Conservation (phyloP, 2,113 vertebrate genomes). For the Pteruthius melanotis region DNA sequence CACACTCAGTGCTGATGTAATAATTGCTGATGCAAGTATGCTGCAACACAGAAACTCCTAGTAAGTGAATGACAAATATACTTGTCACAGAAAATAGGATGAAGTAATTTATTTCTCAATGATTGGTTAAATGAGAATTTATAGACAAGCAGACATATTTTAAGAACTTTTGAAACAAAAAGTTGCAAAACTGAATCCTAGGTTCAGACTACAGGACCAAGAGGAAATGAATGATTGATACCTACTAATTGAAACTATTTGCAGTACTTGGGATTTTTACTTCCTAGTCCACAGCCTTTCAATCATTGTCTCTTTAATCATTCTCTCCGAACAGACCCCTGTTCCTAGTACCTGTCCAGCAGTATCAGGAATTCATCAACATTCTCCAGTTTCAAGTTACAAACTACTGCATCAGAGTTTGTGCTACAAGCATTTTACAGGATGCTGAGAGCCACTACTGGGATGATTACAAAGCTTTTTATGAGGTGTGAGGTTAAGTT, state of each 20-base stretch:
- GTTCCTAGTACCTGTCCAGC: slow-evolving; percentile 83
- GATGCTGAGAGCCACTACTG: slow-evolving; percentile 94
- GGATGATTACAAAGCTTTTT: slow-evolving; percentile 91
- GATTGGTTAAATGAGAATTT: slow-evolving; percentile 64
- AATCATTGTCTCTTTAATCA: slow-evolving; percentile 74
- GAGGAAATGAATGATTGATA: slow-evolving; percentile 81
- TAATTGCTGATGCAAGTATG: slow-evolving; percentile 44
- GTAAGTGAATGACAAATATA: slow-evolving; percentile 52
- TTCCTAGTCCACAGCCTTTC: slow-evolving; percentile 66
- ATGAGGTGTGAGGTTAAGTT: slow-evolving; percentile 84
- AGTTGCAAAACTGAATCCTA: slow-evolving; percentile 48
- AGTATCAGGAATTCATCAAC: slow-evolving; percentile 82
- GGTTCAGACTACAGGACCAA: not conserved
- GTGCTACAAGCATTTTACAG: slow-evolving; percentile 88
- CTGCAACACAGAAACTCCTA: not conserved
- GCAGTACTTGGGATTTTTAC: slow-evolving; percentile 66
- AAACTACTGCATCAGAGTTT: slow-evolving; percentile 87
- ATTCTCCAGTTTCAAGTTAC: slow-evolving; percentile 84
- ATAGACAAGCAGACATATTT: slow-evolving; percentile 68
- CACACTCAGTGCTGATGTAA: slow-evolving; percentile 51
- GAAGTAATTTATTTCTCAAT: slow-evolving; percentile 67
- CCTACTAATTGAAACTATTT: slow-evolving; percentile 82
- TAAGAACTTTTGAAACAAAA: slow-evolving; percentile 68
- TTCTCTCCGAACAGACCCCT: slow-evolving; percentile 78
- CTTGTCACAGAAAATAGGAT: slow-evolving; percentile 69